A percentile compares a stretch with the other conserved stretches of the same genome.
phyloP scores from a whole-genome alignment of 2,888 invertebrate genomes.

The Leptothorax acervorum region DNA sequence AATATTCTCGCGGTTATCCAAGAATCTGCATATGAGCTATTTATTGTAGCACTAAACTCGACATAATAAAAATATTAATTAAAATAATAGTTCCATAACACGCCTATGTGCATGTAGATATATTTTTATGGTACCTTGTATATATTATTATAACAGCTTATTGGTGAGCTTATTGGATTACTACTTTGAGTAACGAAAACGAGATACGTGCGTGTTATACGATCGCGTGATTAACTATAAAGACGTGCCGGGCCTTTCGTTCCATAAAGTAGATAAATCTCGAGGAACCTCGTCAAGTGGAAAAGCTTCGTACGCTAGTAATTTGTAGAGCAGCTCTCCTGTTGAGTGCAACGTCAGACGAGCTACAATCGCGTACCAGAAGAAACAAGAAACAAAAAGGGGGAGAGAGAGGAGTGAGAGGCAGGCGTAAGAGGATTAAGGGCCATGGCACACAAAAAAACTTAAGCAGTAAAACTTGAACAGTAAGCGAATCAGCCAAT shows the following conservation, averaged over 20 bases:
- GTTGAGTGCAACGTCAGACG: slow-evolving; percentile 49
- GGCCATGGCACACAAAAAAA: no score
- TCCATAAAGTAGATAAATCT: slow-evolving; percentile 56
- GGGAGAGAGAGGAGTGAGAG: not conserved
- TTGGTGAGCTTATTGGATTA: not conserved
- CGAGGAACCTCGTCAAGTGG: slow-evolving; percentile 37
- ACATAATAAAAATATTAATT: slow-evolving; percentile 2
- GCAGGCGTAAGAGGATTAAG: slow-evolving; percentile 37
- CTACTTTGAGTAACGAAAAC: not conserved
- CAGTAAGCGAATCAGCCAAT: no score
- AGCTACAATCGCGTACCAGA: slow-evolving; percentile 13
- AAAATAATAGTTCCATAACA: not conserved
- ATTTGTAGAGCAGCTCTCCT: slow-evolving; percentile 50
- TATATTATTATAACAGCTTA: not conserved
- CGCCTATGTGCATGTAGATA: not conserved
- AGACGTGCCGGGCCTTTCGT: slow-evolving; percentile 22
- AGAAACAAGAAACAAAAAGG: slow-evolving; percentile 2
- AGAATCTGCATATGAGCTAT: not conserved
- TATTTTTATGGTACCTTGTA: not conserved
- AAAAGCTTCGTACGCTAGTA: slow-evolving; percentile 45
- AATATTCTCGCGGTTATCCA: not conserved
- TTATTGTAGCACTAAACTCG: not conserved
- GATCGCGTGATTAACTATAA: slow-evolving; percentile 48
- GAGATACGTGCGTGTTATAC: not conserved
- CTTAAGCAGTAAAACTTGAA: no score